A percentile compares a stretch with the other conserved stretches of the same genome.
Evolutionary conservation across 2,797 vertebrate species (phyloP).

Genomic region (Channallabes apus): DNA sequence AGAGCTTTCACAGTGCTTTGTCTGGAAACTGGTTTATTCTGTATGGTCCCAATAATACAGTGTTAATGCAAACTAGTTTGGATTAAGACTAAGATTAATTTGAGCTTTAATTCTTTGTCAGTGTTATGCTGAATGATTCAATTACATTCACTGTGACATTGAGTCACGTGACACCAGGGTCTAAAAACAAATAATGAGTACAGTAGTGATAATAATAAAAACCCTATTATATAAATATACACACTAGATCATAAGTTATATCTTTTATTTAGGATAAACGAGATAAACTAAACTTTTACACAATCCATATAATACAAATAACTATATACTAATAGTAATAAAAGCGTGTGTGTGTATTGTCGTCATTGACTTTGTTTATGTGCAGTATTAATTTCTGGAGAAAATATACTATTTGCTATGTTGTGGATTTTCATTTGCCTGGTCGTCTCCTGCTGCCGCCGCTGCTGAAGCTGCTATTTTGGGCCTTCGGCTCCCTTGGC

Average conservation of each 20-base stretch:
- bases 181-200: background rate
- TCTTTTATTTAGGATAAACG: background rate
- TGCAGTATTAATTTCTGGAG: background rate
- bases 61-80: background rate
- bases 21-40: too few species aligned
- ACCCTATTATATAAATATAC: background rate
- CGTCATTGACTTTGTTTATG: background rate
- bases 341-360: background rate
- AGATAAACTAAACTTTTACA: background rate
- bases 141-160: background rate
- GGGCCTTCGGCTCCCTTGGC: slow-evolving; percentile 49
- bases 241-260: background rate
- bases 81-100: background rate
- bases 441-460: slow-evolving; percentile 51
- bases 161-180: background rate
- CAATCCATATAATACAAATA: background rate
- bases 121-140: background rate
- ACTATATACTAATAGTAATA: background rate
- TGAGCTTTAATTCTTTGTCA: background rate
- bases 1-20: background rate
- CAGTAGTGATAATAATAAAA: background rate
- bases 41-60: background rate
- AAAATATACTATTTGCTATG: slow-evolving; percentile 8
- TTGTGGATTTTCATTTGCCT: slow-evolving; percentile 15
- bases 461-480: slow-evolving; percentile 67